Evolutionary conservation across 2,113 vertebrate species (phyloP).

Genomic region (Thalassoma bifasciatum): DNA sequence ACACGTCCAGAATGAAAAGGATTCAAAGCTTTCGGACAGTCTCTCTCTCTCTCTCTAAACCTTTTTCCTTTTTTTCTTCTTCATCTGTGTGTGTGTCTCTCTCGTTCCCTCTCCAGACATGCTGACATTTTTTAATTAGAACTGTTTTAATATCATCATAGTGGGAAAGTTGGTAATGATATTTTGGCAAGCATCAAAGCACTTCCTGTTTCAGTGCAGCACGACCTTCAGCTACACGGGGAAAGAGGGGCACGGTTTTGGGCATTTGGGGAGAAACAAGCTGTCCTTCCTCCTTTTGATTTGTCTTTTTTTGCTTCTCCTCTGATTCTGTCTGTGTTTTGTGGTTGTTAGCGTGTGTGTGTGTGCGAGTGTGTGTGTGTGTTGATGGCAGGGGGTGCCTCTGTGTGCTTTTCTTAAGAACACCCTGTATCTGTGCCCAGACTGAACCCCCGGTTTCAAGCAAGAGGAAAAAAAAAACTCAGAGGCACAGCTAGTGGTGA

Average conservation of each 20-base stretch:
- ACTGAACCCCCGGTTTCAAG: slow-evolving; percentile 75
- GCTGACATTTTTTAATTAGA: slow-evolving; percentile 77
- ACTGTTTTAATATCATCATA: slow-evolving; percentile 65
- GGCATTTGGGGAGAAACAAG: slow-evolving; percentile 72
- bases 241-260: slow-evolving; percentile 63
- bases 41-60: slow-evolving; percentile 57
- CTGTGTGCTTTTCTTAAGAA: slow-evolving; percentile 68
- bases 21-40: slow-evolving; percentile 57
- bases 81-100: slow-evolving; percentile 27
- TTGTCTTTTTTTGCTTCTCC: slow-evolving; percentile 51
- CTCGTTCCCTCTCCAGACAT: slow-evolving; percentile 55
- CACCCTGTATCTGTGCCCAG: slow-evolving; percentile 71
- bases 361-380: slow-evolving; percentile 31
- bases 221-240: slow-evolving; percentile 72
- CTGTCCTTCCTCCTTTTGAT: slow-evolving; percentile 66
- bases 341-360: slow-evolving; percentile 31
- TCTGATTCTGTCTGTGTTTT: slow-evolving; percentile 53
- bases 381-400: slow-evolving; percentile 60
- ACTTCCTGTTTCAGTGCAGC: slow-evolving; percentile 45
- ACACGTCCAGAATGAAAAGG: slow-evolving; percentile 63
- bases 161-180: slow-evolving; percentile 73
- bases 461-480: slow-evolving; percentile 58
- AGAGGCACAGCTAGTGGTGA: slow-evolving; percentile 81
- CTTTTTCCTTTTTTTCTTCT: slow-evolving; percentile 9
- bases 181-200: slow-evolving; percentile 74